Base-by-base conservation (phyloP, 2,888 invertebrate genomes). In the Agrotis ipsilon region DNA sequence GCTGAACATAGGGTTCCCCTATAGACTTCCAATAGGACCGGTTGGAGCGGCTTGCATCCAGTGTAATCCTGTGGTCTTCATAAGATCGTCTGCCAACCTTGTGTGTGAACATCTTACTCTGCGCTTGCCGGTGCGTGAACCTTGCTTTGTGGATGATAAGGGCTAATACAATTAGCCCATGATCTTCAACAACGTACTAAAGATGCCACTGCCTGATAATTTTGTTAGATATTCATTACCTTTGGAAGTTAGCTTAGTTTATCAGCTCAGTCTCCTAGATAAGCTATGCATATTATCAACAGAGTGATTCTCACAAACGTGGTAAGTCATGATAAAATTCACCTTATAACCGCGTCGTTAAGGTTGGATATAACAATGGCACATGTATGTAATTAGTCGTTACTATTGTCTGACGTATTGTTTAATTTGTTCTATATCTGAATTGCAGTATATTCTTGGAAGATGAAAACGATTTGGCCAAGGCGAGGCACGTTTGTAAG, bases 381-480 rank as follows among this genome's bases (percentile, higher is more conserved):
- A 18, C 16, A 27, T n/a, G 32, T 13, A 11, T 7, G 13, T 62
- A 58, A 75, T 80, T 75, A 46, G 48, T 19, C 46, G 54, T 54
- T 75, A 18, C 21, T 45, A 65, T 80, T 24, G 3, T 1, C 16
- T 59, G 80, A 55, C 75, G 67, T 62, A 67, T 62, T 80, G 75
- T 80, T 63, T 80, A 80, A 75, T 80, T 75, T 62, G 58, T 75
- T 75, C 66, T 80, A 32, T 54, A 76, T 61, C 66, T 67, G 58
- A 59, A 67, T 62, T 39, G 21, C n/a, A 66, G 46, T 72, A 39
- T 21, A 32, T 55, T 62, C 52, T 62, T 24, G 19, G 62, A 49
- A 70, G 11, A 27, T 21, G 18, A 2, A 60, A 58, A 19, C 24
- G 18, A 43, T 39, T 18, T 16, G 19, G 24, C 13, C 16, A 27